phyloP scores from a whole-genome alignment of 35 echinoderm and acorn worm species.

The Anneissia japonica region DNA sequence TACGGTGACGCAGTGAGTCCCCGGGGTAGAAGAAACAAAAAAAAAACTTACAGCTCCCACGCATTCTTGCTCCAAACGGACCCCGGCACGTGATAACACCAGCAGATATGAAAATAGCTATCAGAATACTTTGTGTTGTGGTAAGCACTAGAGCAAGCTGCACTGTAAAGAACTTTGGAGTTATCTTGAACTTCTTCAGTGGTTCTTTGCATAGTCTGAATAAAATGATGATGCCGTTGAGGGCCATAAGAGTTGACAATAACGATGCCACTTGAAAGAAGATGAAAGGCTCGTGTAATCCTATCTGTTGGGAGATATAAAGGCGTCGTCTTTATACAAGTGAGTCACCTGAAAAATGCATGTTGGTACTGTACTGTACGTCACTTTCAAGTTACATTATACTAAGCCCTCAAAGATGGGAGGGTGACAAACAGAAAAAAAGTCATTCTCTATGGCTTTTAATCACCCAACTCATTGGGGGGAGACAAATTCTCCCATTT shows the following conservation, averaged over 20 bases:
- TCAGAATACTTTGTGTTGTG: constrained; percentile 64
- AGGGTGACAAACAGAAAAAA: too few species aligned
- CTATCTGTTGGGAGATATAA: neutral
- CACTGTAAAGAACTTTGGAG: constrained; percentile 93
- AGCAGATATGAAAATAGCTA: constrained; percentile 37
- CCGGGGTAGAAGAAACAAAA: too few species aligned
- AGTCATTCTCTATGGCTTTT: too few species aligned
- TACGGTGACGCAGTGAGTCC: too few species aligned
- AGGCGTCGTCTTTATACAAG: too few species aligned
- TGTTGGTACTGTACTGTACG: too few species aligned
- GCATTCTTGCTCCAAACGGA: constrained; percentile 50
- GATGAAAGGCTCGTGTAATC: neutral
- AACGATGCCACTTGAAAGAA: neutral
- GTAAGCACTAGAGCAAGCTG: constrained; percentile 84
- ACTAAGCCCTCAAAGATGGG: too few species aligned
- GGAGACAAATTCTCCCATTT: too few species aligned
- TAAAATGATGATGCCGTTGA: constrained; percentile 82
- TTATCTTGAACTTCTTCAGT: constrained; percentile 67
- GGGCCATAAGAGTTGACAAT: constrained; percentile 65
- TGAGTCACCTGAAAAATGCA: too few species aligned
- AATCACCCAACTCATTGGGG: too few species aligned
- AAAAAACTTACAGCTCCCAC: constrained; percentile 59
- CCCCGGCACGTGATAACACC: constrained; percentile 53
- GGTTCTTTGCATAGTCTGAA: constrained; percentile 71
- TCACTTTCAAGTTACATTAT: too few species aligned